phyloP scores from a whole-genome alignment of 2,113 vertebrate species.

The Ramphastos sulfuratus region DNA sequence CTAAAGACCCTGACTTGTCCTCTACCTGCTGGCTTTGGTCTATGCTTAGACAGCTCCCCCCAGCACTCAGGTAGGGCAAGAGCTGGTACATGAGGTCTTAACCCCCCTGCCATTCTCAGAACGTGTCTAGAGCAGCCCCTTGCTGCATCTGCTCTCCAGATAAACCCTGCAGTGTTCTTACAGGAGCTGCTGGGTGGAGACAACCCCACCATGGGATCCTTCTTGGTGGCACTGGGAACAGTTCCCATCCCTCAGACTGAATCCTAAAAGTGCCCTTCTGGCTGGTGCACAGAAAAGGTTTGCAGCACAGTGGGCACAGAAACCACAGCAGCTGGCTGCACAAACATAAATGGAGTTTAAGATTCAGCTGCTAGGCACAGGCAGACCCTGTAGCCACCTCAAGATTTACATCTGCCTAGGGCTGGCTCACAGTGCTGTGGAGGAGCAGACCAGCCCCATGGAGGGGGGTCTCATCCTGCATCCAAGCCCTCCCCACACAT shows the following conservation, averaged over 20 bases:
- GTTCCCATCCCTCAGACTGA: neutral
- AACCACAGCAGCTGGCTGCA: neutral
- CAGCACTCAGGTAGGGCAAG: neutral
- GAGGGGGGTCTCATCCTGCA: fast-evolving
- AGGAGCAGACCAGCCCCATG: neutral
- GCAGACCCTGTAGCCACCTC: neutral
- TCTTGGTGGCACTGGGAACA: neutral
- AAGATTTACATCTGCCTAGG: neutral
- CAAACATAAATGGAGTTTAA: neutral
- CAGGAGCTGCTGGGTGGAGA: neutral
- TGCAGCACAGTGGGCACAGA: neutral
- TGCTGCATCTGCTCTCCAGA: neutral
- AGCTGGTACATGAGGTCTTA: neutral
- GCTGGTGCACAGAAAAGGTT: neutral
- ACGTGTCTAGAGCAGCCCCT: too few relatives aligned
- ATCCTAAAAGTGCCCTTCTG: neutral
- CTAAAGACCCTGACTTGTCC: neutral
- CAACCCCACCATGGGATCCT: neutral
- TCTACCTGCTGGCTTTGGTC: neutral
- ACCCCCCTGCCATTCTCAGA: neutral
- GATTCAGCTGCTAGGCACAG: neutral
- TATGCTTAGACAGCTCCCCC: neutral
- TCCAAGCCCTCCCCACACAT: neutral
- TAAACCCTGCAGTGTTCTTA: neutral
- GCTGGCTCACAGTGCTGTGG: neutral